Base-by-base conservation (phyloP, 2,113 vertebrate genomes). In the Sceloporus tristichus region DNA sequence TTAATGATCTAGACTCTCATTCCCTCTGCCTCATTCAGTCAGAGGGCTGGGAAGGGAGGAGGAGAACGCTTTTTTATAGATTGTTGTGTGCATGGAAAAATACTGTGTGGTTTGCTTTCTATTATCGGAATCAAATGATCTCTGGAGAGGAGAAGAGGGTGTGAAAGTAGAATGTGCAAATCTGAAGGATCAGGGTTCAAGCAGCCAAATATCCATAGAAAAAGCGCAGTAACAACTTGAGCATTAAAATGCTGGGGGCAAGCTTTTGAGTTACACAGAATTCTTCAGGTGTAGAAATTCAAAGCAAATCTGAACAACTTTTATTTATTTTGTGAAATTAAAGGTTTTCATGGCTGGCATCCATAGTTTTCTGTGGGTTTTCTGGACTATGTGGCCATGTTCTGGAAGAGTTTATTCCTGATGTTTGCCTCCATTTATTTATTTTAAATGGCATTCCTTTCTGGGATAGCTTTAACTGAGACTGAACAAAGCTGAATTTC, bases 11-110 rank as follows among this genome's bases (percentile, higher is more conserved):
- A 75, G 65, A 68, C 89, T 90, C 29, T 79, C 1, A 16, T 34
- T 83, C 74, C n/a, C 80, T 40, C 79, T 59, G 3, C 48, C 13
- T 40, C 82, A 56, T 4, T 1, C 23, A 0, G 29, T 70, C 76
- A 0, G 11, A 79, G 59, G 86, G 75, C 86, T 77, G 85, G 42
- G 21, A 19, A 66, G 87, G 38, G 54, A 78, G 65, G 40, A 86
- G 90, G 87, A 16, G 83, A 87, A 90, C 78, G 85, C 42, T 89
- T 94, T 89, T 94, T 91, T 87, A 83, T 88, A 91, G 89, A 91
- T 90, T 76, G 89, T 80, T 74, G 0, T 62, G 14, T 4, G 89
- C 88, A 85, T 90, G 94, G 93, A 94, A 93, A 93, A 91, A 91
- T 86, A 87, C 92, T 82, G 90, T 90, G n/a, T 19, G 74, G 89